Evolutionary conservation across 2,113 vertebrate species (phyloP), one percentile per base, ranked within the genome.

Genomic region (Noctilio leporinus): DNA sequence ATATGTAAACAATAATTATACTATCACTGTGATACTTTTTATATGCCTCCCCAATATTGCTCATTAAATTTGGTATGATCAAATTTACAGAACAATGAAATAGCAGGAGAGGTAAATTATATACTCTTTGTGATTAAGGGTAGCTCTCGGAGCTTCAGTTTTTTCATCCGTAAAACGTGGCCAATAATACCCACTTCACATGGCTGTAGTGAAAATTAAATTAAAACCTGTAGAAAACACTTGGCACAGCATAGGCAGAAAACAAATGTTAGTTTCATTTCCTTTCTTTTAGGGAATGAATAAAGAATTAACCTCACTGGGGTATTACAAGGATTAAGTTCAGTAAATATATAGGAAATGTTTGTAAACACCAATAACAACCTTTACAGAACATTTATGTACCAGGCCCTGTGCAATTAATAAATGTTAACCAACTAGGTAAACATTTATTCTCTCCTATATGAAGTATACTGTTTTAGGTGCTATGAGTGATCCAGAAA

Each of bases 1-100:
- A 33, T 28, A 92, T 49, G 8, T 95, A 97, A 97, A 96, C 35
- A 97, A 91, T 96, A 97, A 96, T 97, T 96, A 97, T 91, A 86
- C 75, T 86, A 89, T 94, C 45, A 22, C 40, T 83, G 57, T 77
- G 89, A 91, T 96, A 78, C 64, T 78, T 97, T 97, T 96, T 95
- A 38, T 91, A 65, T 91, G 69, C 86, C 65, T 93, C 82, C 35
- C 47, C 38, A 76, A n/a, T 80, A 89, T 53, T 96, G 51, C 93
- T 94, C 69, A 93, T 78, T 91, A 80, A 84, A 96, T 89, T 94
- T 94, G 40, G 30, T 93, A 55, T 96, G 78, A 95, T 95, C 92
- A 80, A 91, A 96, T 96, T 95, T 97, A 80, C 83, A 91, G 86
- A 96, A 94, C 86, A 94, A 95, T 92, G 83, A 93, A 91, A 76